Evolutionary conservation across 30 jellyfish, hydroid and myxozoan species (phyloP).

Genomic region (Aurelia sp.): DNA sequence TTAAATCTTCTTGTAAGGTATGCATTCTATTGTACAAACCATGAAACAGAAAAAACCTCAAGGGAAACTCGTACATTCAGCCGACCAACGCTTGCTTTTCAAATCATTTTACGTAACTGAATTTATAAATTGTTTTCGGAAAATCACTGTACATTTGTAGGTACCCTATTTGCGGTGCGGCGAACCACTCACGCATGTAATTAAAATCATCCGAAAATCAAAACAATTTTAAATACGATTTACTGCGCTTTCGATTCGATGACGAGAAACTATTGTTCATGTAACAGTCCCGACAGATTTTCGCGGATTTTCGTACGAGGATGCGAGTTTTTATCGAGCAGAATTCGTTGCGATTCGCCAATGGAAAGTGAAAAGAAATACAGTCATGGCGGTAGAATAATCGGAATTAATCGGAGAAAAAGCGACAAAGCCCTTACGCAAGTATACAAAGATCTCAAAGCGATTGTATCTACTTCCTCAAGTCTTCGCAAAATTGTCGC

Average conservation of each 20-base stretch:
- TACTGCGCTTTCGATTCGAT: no score
- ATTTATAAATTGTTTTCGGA: slow-evolving; percentile 2
- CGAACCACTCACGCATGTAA: slow-evolving; percentile 18
- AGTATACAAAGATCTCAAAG: no score
- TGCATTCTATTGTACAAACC: no score
- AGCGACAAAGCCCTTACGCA: no score
- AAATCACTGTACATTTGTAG: background rate
- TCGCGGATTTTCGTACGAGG: slow-evolving; percentile 9
- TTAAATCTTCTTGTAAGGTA: no score
- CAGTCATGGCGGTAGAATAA: slow-evolving; percentile 11
- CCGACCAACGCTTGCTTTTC: background rate
- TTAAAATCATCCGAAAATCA: slow-evolving; percentile 5
- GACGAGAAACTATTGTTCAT: no score
- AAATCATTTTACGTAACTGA: background rate
- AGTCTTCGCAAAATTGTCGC: no score
- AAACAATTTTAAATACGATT: background rate
- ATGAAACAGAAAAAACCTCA: no score
- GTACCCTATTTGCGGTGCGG: slow-evolving; percentile 6
- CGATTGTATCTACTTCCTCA: no score
- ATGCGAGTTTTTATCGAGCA: slow-evolving; percentile 35
- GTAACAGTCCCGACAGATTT: no score
- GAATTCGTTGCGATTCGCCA: background rate
- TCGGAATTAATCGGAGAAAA: slow-evolving; percentile 1
- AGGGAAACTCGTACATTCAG: no score
- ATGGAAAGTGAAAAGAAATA: background rate